Evolutionary conservation across 2,797 vertebrate genomes (phyloP), one percentile per base, ranked within the genome.

Genomic region (Clarias fuscus): DNA sequence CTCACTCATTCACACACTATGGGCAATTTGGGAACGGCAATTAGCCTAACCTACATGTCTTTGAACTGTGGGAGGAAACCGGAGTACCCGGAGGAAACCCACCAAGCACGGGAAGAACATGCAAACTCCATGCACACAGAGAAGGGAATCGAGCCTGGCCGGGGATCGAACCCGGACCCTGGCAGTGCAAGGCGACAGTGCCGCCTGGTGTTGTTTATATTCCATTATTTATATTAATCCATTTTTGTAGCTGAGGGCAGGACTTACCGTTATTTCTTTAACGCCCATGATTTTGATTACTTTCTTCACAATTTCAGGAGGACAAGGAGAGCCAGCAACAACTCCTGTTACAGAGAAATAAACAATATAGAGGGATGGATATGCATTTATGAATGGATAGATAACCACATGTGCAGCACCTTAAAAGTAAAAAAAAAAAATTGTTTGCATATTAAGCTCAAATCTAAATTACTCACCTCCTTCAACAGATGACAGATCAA

Each of bases 311-410:
- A 99, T 65, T 64, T 97, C 97, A 4, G 95, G 91, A 37, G 97
- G 97, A 89, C 94, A 96, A 3, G 96, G 90, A 8, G 98, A 95
- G 20, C 98, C 98, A 1, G 91, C 97, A 68, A 97, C 90, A 83
- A 97, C 0, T 76, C 95, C 98, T 99, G 83, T 43, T 11, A 48
- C 48, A 48, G 48, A 48, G 48, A 48, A 48, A 48, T 48, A 48
- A 48, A 48, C 48, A 48, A 48, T 48, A 48, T 48, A 48, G 48
- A 11, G 48, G 43, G 10, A 48, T 48, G 10, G 48, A 48, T 48
- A 48, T 11, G 48, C 10, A 48, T 48, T 48, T 13, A 48, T 48
- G 10, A 48, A 48, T 11, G 48, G 48, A 48, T 48, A 13, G 48
- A 13, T 13, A 48, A 48, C n/a, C 15, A 76, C 14, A 17, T 11